Percentiles rank a stretch among this genome's conserved stretches.
Evolutionary conservation across 2,797 vertebrate species (phyloP).

Genomic region (Rhinophrynus dorsalis): DNA sequence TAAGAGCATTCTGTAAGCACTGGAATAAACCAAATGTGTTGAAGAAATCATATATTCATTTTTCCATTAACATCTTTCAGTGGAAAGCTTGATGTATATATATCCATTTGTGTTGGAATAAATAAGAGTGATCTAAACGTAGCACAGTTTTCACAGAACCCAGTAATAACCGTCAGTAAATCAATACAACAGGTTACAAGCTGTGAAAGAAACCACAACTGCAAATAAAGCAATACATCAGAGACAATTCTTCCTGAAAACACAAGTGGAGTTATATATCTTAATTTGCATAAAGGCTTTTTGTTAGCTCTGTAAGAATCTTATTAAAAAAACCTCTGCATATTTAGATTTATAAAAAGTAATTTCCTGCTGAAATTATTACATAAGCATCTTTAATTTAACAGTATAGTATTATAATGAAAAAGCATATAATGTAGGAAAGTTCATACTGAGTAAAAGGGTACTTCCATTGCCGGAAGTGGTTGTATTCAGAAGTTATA

Average conservation of each 20-base stretch:
- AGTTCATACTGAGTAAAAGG: no score
- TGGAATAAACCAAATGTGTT: slow-evolving; percentile 8
- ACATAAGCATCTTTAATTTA: no score
- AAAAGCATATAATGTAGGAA: no score
- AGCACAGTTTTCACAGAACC: slow-evolving; percentile 8
- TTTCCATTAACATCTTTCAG: slow-evolving; percentile 1
- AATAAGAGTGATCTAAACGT: slow-evolving; percentile 7
- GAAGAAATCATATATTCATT: background rate
- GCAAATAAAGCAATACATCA: background rate
- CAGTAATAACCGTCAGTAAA: slow-evolving; percentile 6
- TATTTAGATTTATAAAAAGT: no score
- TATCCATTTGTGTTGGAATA: slow-evolving; percentile 3
- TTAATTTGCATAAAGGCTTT: no score
- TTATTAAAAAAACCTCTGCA: no score
- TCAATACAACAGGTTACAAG: slow-evolving; percentile 16
- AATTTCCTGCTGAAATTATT: no score
- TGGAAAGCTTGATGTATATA: slow-evolving; percentile 17
- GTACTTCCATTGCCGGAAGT: no score
- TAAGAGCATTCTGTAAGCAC: no score
- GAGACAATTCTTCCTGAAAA: background rate
- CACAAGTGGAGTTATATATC: background rate
- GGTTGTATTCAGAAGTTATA: no score
- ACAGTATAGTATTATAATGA: no score
- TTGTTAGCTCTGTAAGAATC: no score
- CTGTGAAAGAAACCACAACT: slow-evolving; percentile 13